Evolutionary conservation across 2,113 vertebrate species (phyloP), one percentile per base, ranked within the genome.

Genomic region (Chroicocephalus ridibundus): DNA sequence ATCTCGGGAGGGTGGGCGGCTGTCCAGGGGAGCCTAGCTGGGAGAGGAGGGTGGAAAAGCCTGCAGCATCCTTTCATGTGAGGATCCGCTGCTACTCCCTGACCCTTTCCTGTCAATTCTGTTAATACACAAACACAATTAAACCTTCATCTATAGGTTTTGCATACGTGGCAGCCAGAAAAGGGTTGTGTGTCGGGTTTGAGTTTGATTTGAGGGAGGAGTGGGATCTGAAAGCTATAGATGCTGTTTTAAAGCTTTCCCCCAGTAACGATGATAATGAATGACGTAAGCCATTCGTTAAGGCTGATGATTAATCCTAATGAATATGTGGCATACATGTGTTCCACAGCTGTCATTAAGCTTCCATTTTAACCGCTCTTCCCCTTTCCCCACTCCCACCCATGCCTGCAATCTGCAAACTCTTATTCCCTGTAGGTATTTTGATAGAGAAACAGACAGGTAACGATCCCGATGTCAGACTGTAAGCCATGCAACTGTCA

Each of bases 381-480:
- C 75, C 78, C 78, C 72, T 80, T 83, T 94, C 69, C 75, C 68
- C 60, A 60, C 93, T 95, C 87, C 93, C 89, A 82, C 92, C 93
- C 93, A 52, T 96, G 87, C 93, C 76, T 95, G 81, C 82, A 96
- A 93, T 97, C 95, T 96, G 89, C 93, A 91, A 96, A 95, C 89
- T 91, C 88, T 70, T 94, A 94, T 95, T 95, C 94, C 97, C 93
- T 94, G 87, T 90, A 82, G 94, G 87, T 91, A 96, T 95, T 97
- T 91, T 90, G 93, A 95, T 93, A 94, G 75, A 97, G 95, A 93
- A 95, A 94, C 84, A 97, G 93, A 95, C 95, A 97, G 95, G 97
- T 97, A 97, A 97, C 75, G 90, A 96, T 97, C 96, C 91, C 27
- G 0, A 64, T 96, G 97, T 95, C 97, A 97, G 96, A 74, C 96